Conservation (phyloP, 2,797 vertebrate genomes). For the Onychomys torridus region DNA sequence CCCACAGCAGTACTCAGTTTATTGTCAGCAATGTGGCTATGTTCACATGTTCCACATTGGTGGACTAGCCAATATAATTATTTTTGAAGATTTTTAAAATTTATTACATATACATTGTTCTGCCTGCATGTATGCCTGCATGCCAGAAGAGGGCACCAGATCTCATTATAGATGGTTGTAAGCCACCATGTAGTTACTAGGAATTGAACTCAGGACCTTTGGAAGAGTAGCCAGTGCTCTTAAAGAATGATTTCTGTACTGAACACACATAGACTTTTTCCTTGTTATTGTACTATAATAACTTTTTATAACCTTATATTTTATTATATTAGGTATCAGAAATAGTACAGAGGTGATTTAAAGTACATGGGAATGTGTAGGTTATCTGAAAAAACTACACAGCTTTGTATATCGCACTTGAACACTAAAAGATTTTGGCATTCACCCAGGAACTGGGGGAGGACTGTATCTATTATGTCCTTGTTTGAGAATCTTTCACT, state of each 20-base stretch:
- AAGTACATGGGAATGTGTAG: too few species aligned
- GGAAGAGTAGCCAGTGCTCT: too few species aligned
- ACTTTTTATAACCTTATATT: too few species aligned
- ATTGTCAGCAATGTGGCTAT: neutral
- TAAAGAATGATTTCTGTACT: neutral
- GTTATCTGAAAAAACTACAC: neutral
- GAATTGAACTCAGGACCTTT: too few species aligned
- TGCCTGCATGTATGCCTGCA: too few species aligned
- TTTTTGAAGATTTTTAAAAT: too few species aligned
- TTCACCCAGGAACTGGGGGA: neutral
- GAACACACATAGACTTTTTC: neutral
- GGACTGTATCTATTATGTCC: neutral
- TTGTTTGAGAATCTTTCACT: neutral
- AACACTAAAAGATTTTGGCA: neutral
- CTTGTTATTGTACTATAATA: neutral
- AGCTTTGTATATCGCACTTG: neutral
- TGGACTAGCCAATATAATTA: neutral
- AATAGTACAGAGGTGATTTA: neutral
- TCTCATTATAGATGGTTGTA: too few species aligned
- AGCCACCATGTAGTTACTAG: too few species aligned
- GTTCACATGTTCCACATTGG: neutral
- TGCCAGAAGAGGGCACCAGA: too few species aligned
- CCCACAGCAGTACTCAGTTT: neutral
- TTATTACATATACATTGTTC: too few species aligned
- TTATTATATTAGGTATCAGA: neutral